Conservation (phyloP, 2,888 invertebrate genomes). For the Thecophora atra region DNA sequence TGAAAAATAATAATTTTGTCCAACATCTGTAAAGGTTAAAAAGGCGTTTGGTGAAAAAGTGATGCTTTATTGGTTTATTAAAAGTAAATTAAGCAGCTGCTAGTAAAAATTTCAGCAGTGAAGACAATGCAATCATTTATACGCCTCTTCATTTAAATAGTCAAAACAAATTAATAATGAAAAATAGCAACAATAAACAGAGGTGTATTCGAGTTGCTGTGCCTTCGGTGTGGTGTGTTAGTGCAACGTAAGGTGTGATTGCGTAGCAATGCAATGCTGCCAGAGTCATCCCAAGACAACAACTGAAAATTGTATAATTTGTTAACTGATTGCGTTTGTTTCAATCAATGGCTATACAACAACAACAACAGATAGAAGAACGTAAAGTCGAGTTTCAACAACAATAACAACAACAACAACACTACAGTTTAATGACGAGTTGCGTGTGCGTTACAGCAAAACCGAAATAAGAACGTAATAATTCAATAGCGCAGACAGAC, state of each 20-base stretch:
- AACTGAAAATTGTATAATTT: slow-evolving; percentile 9
- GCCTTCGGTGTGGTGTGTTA: neutral
- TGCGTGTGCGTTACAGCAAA: slow-evolving; percentile 16
- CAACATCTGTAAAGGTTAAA: slow-evolving; percentile 54
- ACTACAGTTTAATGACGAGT: neutral
- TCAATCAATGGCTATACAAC: slow-evolving; percentile 18
- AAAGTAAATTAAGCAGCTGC: no score
- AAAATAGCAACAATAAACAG: neutral
- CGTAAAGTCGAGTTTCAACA: no score
- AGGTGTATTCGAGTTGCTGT: no score
- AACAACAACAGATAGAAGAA: neutral
- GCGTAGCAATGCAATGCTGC: slow-evolving; percentile 14
- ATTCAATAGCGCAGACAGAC: neutral
- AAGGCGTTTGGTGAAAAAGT: neutral
- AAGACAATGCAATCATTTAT: neutral
- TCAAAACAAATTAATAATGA: neutral
- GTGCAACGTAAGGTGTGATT: neutral
- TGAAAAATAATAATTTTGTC: slow-evolving; percentile 61
- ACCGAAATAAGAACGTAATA: neutral
- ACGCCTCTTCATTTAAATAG: neutral
- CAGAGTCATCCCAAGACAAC: slow-evolving; percentile 4
- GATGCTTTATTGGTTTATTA: no score
- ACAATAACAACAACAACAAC: neutral
- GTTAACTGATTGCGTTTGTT: slow-evolving; percentile 23
- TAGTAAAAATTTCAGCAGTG: neutral